Evolutionary conservation across 2,888 invertebrate genomes (phyloP).

Genomic region (Doris montereyensis): DNA sequence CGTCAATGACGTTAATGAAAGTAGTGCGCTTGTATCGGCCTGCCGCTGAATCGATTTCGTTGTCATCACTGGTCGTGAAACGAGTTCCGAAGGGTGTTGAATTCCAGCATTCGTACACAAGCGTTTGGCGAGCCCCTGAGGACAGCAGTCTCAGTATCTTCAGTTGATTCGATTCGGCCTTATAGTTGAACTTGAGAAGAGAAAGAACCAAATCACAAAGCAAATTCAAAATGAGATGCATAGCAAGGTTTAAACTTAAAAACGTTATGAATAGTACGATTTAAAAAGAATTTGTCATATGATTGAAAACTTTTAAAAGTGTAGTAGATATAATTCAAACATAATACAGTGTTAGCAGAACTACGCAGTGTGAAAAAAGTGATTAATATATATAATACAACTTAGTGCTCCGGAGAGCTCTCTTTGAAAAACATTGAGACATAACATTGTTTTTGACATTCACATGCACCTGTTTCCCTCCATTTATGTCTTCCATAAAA

Average conservation of each 20-base stretch:
- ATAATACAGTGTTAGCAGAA: no score
- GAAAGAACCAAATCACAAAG: neutral
- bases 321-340: neutral
- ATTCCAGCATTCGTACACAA: conserved; percentile 90
- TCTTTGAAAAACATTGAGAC: no score
- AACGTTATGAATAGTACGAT: no score
- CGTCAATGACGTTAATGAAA: conserved; percentile 39
- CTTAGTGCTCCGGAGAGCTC: no score
- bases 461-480: conserved; percentile 51
- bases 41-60: conserved; percentile 80
- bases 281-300: neutral
- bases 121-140: conserved; percentile 83
- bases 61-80: conserved; percentile 86
- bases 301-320: no score
- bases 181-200: conserved; percentile 83
- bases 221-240: neutral
- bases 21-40: conserved; percentile 45
- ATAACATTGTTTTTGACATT: no score
- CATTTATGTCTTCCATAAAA: conserved; percentile 54
- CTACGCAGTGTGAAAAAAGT: no score
- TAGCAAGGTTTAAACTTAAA: no score
- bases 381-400: no score
- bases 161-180: conserved; percentile 88
- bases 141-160: conserved; percentile 88
- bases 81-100: conserved; percentile 86